Base-by-base conservation (phyloP, 2,113 vertebrate species). In the Mellivora capensis region DNA sequence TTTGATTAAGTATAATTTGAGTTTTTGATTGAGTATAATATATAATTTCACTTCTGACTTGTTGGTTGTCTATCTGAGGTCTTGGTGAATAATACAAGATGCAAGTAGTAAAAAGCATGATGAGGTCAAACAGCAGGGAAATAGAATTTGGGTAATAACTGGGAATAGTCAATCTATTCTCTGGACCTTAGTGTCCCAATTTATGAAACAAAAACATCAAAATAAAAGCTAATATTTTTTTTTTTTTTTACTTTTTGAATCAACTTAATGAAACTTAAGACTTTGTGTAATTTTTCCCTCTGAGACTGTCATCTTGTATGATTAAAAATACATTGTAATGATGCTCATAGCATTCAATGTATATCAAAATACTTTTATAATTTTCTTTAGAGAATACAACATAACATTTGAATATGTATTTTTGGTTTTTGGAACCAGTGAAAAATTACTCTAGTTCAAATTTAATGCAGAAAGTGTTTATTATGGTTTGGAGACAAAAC, bases 391-490 rank as follows among this genome's bases (percentile, higher is more conserved):
- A 44, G n/a, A 83, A 15, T 42, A 92, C 47, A 89, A 77, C 1
- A 62, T 61, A 89, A 95, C 87, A 92, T 69, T 39, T 94, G 47
- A 71, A 49, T 54, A 59, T 54, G 3, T 76, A 42, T 14, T 67
- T 96, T 74, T 79, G 25, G 4, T 37, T 80, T 91, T 77, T 15
- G 8, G n/a, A 90, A 67, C 20, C 12, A 71, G 57, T 29, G 44
- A 92, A 87, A 94, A 94, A 67, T 80, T 74, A 69, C 1, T 81
- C 11, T 85, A 64, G 69, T 29, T 88, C 27, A 91, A 29, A 94
- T 82, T 93, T 87, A 93, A 90, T 72, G 31, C 69, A 94, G 52
- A 90, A 90, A 90, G 10, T 94, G 7, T 93, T 72, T 93, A 69
- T 13, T 87, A 39, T 81, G 15, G 15, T 49, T 84, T 93, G 34